These are phyloP conservation scores for Vannuccia rotundouncinata DNA, from an alignment of 2,888 invertebrate genomes.

Conservation along the genomic window DNA sequence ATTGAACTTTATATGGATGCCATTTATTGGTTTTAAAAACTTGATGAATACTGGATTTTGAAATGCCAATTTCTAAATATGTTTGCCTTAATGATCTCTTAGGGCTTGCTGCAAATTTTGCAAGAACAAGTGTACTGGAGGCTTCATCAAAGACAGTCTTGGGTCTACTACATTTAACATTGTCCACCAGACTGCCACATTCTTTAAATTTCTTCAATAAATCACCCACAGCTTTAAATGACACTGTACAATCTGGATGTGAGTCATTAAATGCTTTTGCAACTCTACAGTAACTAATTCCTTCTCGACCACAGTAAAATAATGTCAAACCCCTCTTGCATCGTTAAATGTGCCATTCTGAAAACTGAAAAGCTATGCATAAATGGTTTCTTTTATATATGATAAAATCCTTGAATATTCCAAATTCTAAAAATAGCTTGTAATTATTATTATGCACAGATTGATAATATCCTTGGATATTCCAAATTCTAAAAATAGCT, in stretches of 20 bases:
- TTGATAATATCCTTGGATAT: conserved; percentile 19
- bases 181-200: conserved; percentile 8
- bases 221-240: conserved; percentile 1
- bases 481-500: conserved; percentile 23
- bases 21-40: neutral
- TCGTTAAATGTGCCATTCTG: conserved; percentile 26
- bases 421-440: too few relatives aligned
- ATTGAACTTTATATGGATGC: too few relatives aligned
- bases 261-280: neutral
- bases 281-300: neutral
- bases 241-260: conserved; percentile 17
- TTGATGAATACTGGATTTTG: conserved; percentile 15
- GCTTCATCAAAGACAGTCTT: conserved; percentile 1
- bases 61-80: neutral
- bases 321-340: conserved; percentile 21
- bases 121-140: neutral
- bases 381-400: conserved; percentile 19
- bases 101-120: neutral
- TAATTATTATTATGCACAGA: conserved; percentile 23
- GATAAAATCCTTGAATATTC: too few relatives aligned
- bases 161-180: neutral
- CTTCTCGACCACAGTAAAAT: conserved; percentile 19
- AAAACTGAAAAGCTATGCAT: conserved; percentile 24
- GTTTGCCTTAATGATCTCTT: conserved; percentile 14
- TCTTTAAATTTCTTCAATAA: conserved; percentile 15